Percentiles rank a stretch among this genome's conserved stretches.
Conservation (phyloP, 2,113 vertebrate genomes). For the Megalops atlanticus region DNA sequence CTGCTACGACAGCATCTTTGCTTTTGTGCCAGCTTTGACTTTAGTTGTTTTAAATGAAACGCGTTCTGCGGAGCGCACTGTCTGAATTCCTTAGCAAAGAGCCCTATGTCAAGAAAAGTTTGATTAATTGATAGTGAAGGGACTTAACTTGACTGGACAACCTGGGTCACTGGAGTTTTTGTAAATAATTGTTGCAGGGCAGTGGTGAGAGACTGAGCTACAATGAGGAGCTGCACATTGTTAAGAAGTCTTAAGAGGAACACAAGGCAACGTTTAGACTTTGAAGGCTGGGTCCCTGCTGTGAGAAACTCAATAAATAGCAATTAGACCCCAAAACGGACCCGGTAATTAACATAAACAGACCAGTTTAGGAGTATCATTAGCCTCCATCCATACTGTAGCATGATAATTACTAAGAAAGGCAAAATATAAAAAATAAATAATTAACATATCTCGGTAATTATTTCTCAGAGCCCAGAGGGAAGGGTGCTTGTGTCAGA, state of each 20-base stretch:
- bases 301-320: conserved; percentile 17
- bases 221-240: not conserved
- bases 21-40: not conserved
- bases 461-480: conserved; percentile 37
- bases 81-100: not conserved
- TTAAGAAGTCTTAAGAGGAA: not conserved
- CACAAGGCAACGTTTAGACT: conserved; percentile 12
- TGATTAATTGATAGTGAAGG: not conserved
- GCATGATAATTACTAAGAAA: conserved; percentile 40
- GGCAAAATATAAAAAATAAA: conserved; percentile 33
- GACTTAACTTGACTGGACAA: too few relatives aligned
- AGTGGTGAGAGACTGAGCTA: not conserved
- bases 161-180: not conserved
- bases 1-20: not conserved
- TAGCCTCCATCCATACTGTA: conserved; percentile 35
- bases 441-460: too few relatives aligned
- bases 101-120: not conserved
- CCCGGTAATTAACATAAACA: conserved; percentile 37
- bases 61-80: not conserved
- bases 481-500: conserved; percentile 36
- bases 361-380: conserved; percentile 30
- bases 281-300: conserved; percentile 22
- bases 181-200: not conserved
- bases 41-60: not conserved
- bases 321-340: conserved; percentile 37